These are phyloP conservation scores for Aleiodes alternator DNA, from an alignment of 2,888 invertebrate genomes.

Conservation along the genomic window DNA sequence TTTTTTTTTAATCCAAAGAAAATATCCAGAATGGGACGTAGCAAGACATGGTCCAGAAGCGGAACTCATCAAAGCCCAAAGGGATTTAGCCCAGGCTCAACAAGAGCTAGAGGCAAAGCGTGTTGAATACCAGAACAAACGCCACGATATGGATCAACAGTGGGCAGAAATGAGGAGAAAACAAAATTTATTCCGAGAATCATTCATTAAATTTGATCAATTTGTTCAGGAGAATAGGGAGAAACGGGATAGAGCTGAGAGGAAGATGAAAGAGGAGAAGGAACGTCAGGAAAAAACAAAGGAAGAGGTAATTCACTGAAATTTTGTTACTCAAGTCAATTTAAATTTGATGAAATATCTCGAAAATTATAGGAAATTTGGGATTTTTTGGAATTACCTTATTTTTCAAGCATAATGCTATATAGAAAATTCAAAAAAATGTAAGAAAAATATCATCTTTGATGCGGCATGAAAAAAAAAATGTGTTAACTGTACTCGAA, in stretches of 20 bases:
- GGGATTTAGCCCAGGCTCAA: slow-evolving; percentile 77
- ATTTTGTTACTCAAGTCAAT: background rate
- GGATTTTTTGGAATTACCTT: no score
- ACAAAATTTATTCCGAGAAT: slow-evolving; percentile 77
- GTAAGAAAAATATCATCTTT: no score
- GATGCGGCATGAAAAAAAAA: no score
- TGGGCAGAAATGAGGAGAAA: slow-evolving; percentile 79
- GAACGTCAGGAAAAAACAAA: slow-evolving; percentile 76
- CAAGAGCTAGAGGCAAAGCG: slow-evolving; percentile 76
- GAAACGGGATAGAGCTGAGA: slow-evolving; percentile 80
- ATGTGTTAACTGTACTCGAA: no score
- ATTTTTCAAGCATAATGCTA: no score
- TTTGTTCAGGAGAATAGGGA: slow-evolving; percentile 82
- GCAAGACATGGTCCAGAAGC: slow-evolving; percentile 78
- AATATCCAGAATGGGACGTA: slow-evolving; percentile 81
- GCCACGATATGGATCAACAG: slow-evolving; percentile 76
- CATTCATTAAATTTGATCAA: slow-evolving; percentile 81
- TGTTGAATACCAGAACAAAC: slow-evolving; percentile 73
- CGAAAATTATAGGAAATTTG: no score
- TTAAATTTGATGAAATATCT: background rate
- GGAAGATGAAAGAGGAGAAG: slow-evolving; percentile 78
- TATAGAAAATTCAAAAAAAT: no score
- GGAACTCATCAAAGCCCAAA: slow-evolving; percentile 77
- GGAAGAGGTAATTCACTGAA: slow-evolving; percentile 69
- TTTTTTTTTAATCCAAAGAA: slow-evolving; percentile 71